These are phyloP conservation scores for Melanotaenia parkinsoni DNA, from an alignment of 2,797 vertebrate species.

Conservation along the genomic window DNA sequence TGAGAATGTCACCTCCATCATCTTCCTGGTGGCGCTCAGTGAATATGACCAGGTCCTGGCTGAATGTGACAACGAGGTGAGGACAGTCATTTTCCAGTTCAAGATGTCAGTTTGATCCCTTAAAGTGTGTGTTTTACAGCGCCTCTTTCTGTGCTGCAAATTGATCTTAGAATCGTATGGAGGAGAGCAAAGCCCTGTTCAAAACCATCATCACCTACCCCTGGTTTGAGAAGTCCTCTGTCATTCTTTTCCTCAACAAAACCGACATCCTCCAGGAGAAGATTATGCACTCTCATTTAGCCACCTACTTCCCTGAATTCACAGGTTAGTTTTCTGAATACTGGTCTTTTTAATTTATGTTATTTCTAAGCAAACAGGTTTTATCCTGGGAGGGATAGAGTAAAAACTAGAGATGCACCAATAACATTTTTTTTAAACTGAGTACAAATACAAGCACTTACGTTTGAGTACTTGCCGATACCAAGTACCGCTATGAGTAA, in stretches of 20 bases:
- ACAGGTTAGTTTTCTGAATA: slow-evolving; percentile 75
- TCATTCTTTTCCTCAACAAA: slow-evolving; percentile 94
- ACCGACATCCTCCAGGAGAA: slow-evolving; percentile 93
- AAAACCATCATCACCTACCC: slow-evolving; percentile 93
- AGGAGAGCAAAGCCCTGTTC: slow-evolving; percentile 94
- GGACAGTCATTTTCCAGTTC: not conserved
- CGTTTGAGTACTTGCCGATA: too few relatives aligned
- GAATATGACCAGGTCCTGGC: slow-evolving; percentile 94
- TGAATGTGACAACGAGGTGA: slow-evolving; percentile 92
- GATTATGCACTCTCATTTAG: slow-evolving; percentile 88
- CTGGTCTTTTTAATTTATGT: not conserved
- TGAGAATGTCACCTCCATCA: slow-evolving; percentile 94
- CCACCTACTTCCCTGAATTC: slow-evolving; percentile 90
- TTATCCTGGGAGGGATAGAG: not conserved
- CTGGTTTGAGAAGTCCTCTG: slow-evolving; percentile 91
- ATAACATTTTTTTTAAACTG: too few relatives aligned
- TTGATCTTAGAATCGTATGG: slow-evolving; percentile 88
- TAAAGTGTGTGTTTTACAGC: not conserved
- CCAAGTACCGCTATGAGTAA: too few relatives aligned
- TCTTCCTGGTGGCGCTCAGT: slow-evolving; percentile 93
- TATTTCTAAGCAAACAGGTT: not conserved
- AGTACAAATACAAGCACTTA: not conserved
- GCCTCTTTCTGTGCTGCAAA: not conserved
- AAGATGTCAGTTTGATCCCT: not conserved
- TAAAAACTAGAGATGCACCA: too few relatives aligned